Evolutionary conservation across 2,797 vertebrate genomes (phyloP), one percentile per base, ranked within the genome.

Genomic region (Myripristis jacobus): DNA sequence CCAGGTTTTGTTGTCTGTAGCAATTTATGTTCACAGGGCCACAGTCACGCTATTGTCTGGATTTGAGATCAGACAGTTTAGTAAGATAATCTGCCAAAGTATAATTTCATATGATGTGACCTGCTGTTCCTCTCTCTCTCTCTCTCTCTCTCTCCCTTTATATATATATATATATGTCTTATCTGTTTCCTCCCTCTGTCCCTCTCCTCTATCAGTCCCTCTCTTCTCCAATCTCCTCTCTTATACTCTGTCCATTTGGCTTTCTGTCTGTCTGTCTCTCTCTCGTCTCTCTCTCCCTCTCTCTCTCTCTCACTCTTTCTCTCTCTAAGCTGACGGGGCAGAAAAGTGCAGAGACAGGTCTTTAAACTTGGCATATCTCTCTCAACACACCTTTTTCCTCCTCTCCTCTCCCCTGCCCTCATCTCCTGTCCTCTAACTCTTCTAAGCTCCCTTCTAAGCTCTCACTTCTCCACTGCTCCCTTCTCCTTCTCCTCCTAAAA

Each of bases 291-390:
- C n/a, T n/a, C n/a, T n/a, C n/a, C n/a, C n/a, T n/a, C n/a, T n/a
- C n/a, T n/a, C n/a, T n/a, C n/a, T n/a, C n/a, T n/a, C n/a, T n/a
- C n/a, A n/a, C 78, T 83, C 81, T 87, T 62, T 74, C 36, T 25
- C 72, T 76, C 62, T 83, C 52, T 38, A 74, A 88, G 90, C 89
- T 91, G 86, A 91, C 75, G 0, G 78, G 54, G 85, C 84, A 88
- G 78, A 89, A 91, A 89, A 81, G 71, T 87, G 55, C 56, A 75
- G 61, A 67, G 81, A 82, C 67, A 27, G 57, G 52, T 85, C 81
- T 84, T 90, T 90, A 77, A 79, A 88, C 82, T 84, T 79, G 70
- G 75, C 86, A 75, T 90, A 90, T 92, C 88, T 92, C 80, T 72
- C 61, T 67, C 66, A 46, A 73, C 74, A 90, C 82, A 87, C 83